These are phyloP conservation scores for Atlantisia rogersi DNA, from an alignment of 2,113 vertebrate species.

Conservation along the genomic window DNA sequence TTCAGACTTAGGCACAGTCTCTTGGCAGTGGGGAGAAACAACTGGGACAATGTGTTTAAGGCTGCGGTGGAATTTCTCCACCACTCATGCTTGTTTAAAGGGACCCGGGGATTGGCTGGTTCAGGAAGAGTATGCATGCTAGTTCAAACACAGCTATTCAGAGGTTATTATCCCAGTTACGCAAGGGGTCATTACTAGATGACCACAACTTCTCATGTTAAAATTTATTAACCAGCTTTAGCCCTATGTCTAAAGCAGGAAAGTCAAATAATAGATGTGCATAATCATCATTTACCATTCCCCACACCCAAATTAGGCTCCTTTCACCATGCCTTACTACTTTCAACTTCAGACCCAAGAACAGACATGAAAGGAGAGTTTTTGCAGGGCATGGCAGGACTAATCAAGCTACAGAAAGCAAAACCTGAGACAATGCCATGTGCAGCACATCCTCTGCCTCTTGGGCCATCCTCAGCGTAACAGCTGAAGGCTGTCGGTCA, in stretches of 20 bases:
- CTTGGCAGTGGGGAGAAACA: neutral
- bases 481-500: neutral
- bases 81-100: constrained; percentile 43
- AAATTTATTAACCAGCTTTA: constrained; percentile 45
- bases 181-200: constrained; percentile 62
- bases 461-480: rapidly evolving
- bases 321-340: constrained; percentile 21
- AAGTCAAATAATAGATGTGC: constrained; percentile 4
- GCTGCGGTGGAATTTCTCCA: constrained; percentile 49
- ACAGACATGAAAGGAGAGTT: constrained; percentile 36
- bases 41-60: neutral
- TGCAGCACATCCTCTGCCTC: neutral
- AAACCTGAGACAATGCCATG: neutral
- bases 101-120: constrained; percentile 1
- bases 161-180: constrained; percentile 40
- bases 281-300: neutral
- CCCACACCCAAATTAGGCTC: constrained; percentile 6
- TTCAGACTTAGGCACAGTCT: neutral
- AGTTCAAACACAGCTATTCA: constrained; percentile 63
- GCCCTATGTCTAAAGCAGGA: neutral
- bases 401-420: constrained; percentile 16
- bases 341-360: neutral
- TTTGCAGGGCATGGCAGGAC: constrained; percentile 3
- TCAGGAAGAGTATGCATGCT: constrained; percentile 5
- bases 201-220: constrained; percentile 67